A percentile compares a stretch with the other conserved stretches of the same genome.
These are phyloP conservation scores for human (Homo sapiens) DNA, from an alignment of 2,113 vertebrate species.

Conservation along the genomic window GRCh38 chr22:42318501-42319000, in stretches of 20 bases:
- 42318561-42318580: neutral
- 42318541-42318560: constrained; percentile 40
- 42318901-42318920: neutral
- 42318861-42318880: too few relatives aligned
- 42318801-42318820: neutral
- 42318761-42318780: neutral
- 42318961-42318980: neutral
- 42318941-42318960: neutral
- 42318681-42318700: neutral
- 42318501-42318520: constrained; percentile 59
- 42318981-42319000: neutral
- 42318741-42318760: neutral
- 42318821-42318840: neutral
- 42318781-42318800: neutral
- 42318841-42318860: neutral
- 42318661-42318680: neutral
- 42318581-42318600: neutral
- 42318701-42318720: neutral
- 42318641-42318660: neutral
- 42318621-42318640: neutral
- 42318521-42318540: neutral
- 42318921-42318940: neutral
- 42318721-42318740: neutral
- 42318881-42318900: neutral
- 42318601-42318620: neutral